These are phyloP conservation scores for Macropodus opercularis DNA, from an alignment of 2,797 vertebrate genomes.

Conservation along the genomic window DNA sequence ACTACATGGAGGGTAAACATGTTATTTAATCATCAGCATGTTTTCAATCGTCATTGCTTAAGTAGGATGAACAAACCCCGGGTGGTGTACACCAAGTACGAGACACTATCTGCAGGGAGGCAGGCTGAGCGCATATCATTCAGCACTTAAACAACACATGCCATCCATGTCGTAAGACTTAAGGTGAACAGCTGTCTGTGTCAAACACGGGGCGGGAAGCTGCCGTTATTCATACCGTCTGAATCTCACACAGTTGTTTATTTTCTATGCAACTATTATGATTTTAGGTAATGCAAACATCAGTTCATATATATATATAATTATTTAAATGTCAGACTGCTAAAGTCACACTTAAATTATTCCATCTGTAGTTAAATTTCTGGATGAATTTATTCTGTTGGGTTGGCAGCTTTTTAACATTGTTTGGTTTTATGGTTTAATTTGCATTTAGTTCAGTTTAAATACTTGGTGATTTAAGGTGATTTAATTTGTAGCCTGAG, in stretches of 20 bases:
- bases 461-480: constrained; percentile 1
- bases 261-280: constrained; percentile 16
- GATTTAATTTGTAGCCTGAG: background rate
- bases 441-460: background rate
- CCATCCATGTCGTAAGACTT: constrained; percentile 42
- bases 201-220: constrained; percentile 44
- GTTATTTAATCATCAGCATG: constrained; percentile 78
- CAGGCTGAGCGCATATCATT: constrained; percentile 49
- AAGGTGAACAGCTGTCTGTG: constrained; percentile 64
- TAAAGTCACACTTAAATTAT: constrained; percentile 36
- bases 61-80: constrained; percentile 69
- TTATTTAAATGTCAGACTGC: constrained; percentile 38
- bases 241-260: constrained; percentile 18
- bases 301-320: too few relatives aligned
- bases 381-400: constrained; percentile 29
- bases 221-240: constrained; percentile 25
- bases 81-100: constrained; percentile 66
- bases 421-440: background rate
- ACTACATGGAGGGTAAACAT: constrained; percentile 75
- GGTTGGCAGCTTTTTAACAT: constrained; percentile 27
- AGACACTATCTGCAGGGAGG: constrained; percentile 43
- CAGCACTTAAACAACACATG: constrained; percentile 62
- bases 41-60: constrained; percentile 70
- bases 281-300: too few relatives aligned
- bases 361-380: constrained; percentile 30